These are phyloP conservation scores for Geodia barretti DNA, from an alignment of 37 sponge, comb jelly and placozoan species.

Conservation along the genomic window DNA sequence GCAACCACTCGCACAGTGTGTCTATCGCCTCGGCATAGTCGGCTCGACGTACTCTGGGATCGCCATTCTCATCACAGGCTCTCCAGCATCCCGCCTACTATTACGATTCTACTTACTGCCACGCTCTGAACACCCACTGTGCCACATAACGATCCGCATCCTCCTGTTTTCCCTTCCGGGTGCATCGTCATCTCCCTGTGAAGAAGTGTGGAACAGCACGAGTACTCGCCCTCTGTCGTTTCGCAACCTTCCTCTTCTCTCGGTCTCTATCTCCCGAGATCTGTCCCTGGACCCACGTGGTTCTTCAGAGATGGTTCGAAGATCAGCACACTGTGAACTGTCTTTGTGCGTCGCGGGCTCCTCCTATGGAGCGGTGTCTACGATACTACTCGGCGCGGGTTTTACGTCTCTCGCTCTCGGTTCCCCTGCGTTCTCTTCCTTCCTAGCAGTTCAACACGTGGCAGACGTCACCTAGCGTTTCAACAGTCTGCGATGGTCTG, in stretches of 20 bases:
- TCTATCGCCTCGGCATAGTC: constrained; percentile 42
- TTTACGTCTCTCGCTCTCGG: constrained; percentile 83
- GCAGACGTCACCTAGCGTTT: constrained; percentile 95
- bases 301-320: constrained; percentile 47
- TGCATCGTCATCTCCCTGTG: constrained; percentile 61
- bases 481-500: constrained; percentile 87
- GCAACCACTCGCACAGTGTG: constrained; percentile 80
- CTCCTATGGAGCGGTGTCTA: constrained; percentile 74
- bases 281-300: constrained; percentile 72
- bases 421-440: constrained; percentile 95
- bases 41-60: constrained; percentile 89
- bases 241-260: constrained; percentile 74
- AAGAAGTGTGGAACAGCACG: constrained; percentile 64
- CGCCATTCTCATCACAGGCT: constrained; percentile 90
- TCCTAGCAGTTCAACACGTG: constrained; percentile 88
- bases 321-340: constrained; percentile 31
- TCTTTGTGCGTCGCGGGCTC: constrained; percentile 46
- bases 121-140: constrained; percentile 44
- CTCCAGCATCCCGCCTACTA: constrained; percentile 90
- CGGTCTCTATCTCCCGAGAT: constrained; percentile 81
- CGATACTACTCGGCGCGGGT: constrained; percentile 72
- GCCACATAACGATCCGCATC: constrained; percentile 66
- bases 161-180: constrained; percentile 56
- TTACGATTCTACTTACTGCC: constrained; percentile 80
- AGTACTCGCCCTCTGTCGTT: constrained; percentile 71